Conservation (phyloP, 2,888 invertebrate genomes). For the Scaeva pyrastri region DNA sequence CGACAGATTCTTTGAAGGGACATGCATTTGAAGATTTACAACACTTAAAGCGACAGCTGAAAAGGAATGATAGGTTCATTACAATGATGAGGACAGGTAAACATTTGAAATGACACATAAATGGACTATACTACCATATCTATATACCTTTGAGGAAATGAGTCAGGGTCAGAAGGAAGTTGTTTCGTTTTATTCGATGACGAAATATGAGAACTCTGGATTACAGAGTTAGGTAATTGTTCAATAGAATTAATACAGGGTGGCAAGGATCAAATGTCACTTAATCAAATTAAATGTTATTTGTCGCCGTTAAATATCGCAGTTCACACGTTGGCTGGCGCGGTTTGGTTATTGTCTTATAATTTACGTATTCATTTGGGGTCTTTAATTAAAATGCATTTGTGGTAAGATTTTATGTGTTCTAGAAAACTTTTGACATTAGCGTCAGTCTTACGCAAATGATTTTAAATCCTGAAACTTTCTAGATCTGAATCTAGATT, state of each 20-base stretch:
- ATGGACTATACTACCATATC: background rate
- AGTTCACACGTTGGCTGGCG: no score
- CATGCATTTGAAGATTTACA: slow-evolving; percentile 54
- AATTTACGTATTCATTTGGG: no score
- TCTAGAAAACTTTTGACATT: no score
- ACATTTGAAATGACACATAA: slow-evolving; percentile 12
- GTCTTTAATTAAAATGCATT: no score
- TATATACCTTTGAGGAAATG: slow-evolving; percentile 5
- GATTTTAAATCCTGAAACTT: no score
- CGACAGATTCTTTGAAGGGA: background rate
- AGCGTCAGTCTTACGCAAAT: no score
- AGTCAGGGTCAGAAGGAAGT: slow-evolving; percentile 61
- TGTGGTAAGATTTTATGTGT: no score
- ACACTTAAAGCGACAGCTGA: slow-evolving; percentile 57
- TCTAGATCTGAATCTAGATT: no score
- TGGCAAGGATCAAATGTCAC: background rate
- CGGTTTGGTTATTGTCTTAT: no score
- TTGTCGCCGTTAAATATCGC: no score
- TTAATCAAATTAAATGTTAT: background rate
- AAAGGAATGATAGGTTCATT: slow-evolving; percentile 13
- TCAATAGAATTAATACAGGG: slow-evolving; percentile 6
- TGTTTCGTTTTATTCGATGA: slow-evolving; percentile 31
- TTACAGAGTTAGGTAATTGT: slow-evolving; percentile 33
- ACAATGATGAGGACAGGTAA: slow-evolving; percentile 55
- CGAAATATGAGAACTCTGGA: slow-evolving; percentile 30